Percentiles rank a stretch among this genome's conserved stretches.
phyloP scores from a whole-genome alignment of 2,113 vertebrate genomes.

The Cyanistes caeruleus region DNA sequence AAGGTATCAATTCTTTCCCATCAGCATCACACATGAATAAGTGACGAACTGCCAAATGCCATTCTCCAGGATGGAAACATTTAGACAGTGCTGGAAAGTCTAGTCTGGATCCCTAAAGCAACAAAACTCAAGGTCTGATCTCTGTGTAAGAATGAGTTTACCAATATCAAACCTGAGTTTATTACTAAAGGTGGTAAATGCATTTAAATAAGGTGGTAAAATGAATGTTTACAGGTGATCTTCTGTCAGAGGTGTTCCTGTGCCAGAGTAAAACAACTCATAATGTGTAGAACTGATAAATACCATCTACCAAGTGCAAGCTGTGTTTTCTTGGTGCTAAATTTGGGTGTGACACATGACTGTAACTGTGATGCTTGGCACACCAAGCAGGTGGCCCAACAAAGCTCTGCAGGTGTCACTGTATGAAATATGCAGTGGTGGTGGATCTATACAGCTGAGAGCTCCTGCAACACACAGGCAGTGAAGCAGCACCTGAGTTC shows the following conservation, averaged over 20 bases:
- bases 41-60: neutral
- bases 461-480: neutral
- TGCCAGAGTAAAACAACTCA: neutral
- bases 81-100: neutral
- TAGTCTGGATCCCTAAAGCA: neutral
- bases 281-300: neutral
- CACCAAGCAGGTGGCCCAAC: neutral
- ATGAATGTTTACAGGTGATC: neutral
- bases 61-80: neutral
- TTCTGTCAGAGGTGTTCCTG: neutral
- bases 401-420: neutral
- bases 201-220: neutral
- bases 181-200: neutral
- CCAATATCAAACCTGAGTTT: neutral
- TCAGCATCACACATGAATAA: neutral
- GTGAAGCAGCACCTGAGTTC: neutral
- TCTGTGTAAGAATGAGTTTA: neutral
- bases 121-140: neutral
- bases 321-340: neutral
- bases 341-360: neutral
- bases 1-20: neutral
- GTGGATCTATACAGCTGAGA: neutral
- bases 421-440: neutral
- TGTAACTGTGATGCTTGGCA: neutral
- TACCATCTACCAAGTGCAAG: neutral